Conservation (phyloP, 2,797 vertebrate genomes). For the Catharus ustulatus region DNA sequence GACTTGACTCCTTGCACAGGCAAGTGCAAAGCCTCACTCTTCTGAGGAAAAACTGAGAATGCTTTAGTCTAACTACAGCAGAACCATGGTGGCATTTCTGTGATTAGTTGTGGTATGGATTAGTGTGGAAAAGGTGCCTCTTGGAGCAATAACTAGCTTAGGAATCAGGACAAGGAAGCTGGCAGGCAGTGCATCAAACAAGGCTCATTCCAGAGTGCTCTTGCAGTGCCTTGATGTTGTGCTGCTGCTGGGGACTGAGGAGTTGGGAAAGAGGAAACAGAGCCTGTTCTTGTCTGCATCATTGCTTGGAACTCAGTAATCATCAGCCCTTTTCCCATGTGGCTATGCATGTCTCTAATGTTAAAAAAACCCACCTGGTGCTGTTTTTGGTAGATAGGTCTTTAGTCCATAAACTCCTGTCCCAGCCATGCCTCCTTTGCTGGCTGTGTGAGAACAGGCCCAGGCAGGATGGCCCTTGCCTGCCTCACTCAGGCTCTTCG, state of each 20-base stretch:
- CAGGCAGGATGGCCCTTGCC: background rate
- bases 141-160: background rate
- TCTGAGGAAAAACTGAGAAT: background rate
- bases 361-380: background rate
- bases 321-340: background rate
- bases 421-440: background rate
- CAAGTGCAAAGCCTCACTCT: background rate
- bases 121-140: background rate
- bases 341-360: background rate
- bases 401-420: background rate
- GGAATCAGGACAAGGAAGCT: background rate
- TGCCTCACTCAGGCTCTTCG: background rate
- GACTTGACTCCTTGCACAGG: background rate
- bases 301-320: background rate
- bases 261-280: background rate
- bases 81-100: background rate
- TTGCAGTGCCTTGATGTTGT: background rate
- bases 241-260: background rate
- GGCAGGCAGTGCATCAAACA: background rate
- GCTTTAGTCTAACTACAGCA: background rate
- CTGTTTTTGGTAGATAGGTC: background rate
- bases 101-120: background rate
- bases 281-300: background rate
- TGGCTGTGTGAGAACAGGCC: background rate
- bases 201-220: background rate